Conservation (phyloP, 2,888 invertebrate genomes). For the Trachelus tabidus region DNA sequence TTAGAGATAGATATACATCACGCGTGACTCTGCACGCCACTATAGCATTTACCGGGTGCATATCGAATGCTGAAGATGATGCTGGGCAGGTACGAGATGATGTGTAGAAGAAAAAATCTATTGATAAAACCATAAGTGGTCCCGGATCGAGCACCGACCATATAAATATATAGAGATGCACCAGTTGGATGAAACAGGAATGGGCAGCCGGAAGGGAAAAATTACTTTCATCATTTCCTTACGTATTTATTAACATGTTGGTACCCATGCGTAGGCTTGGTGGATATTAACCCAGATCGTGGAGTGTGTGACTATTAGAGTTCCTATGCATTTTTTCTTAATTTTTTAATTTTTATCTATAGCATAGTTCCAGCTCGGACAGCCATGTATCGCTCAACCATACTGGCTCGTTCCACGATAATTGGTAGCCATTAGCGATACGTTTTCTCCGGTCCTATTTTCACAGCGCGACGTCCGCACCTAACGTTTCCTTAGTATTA, state of each 20-base stretch:
- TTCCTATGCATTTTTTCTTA: neutral
- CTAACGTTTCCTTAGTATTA: slow-evolving; percentile 33
- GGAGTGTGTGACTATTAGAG: neutral
- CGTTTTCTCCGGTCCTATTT: neutral
- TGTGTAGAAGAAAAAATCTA: neutral
- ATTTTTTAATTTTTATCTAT: neutral
- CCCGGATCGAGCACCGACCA: neutral
- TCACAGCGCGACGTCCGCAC: neutral
- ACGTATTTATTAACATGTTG: neutral
- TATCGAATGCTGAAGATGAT: neutral
- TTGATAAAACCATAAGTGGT: neutral
- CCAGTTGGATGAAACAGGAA: neutral
- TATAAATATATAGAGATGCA: neutral
- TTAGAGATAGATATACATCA: neutral
- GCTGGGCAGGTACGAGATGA: neutral
- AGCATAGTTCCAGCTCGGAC: neutral
- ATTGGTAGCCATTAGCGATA: neutral
- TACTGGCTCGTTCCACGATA: neutral
- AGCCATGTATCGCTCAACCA: neutral
- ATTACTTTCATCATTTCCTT: neutral
- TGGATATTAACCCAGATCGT: neutral
- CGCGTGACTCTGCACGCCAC: neutral
- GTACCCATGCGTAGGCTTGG: neutral
- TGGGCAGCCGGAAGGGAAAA: neutral
- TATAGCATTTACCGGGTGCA: neutral